Base-by-base conservation (phyloP, 53 echinoderm and acorn worm species). In the Temnopleurus reevesii region DNA sequence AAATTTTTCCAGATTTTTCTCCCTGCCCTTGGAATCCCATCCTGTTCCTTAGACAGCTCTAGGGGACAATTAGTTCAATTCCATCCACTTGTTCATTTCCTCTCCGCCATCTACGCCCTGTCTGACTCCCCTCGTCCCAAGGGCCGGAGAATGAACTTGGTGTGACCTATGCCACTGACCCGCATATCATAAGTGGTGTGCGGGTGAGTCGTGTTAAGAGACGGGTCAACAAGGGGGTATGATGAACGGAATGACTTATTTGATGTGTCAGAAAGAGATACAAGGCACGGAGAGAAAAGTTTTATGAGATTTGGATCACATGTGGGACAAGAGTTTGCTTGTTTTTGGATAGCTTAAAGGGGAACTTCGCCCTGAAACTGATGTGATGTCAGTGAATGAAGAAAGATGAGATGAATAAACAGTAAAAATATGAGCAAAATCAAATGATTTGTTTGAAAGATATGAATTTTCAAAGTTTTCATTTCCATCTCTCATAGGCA, bases 61-160 rank as follows among this genome's bases (percentile, higher is more conserved):
- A 47, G 79, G 79, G 79, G 46, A 79, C 79, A 49, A 79, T 79
- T 79, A 79, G 79, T 49, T 79, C 79, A 79, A 79, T 79, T 79
- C 46, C 79, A 46, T 49, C 79, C 79, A 28, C 79, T 79, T 79
- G 79, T 47, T 21, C 71, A 71, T 30, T 79, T 79, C 51, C 49
- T 47, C 30, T 79, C 28, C 28, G 3, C 19, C 49, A 27, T 49
- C 49, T 46, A 79, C 46, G 46, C 79, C 71, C 36, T 49, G 8
- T 49, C 29, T 27, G 30, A 79, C 46, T n/a, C 59, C 59, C 59
- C 59, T n/a, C 59, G 15, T 47, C 71, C 79, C 49, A 30, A 79
- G 79, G 46, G 49, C 46, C 49, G 29, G 2, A 26, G 79, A 71
- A 13, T 79, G 79, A 79, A 79, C 79, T 79, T 79, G 49, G 2